A percentile compares a stretch with the other conserved stretches of the same genome.
Conservation (phyloP, 2,113 vertebrate genomes). For the Psittacula cyanocephala region DNA sequence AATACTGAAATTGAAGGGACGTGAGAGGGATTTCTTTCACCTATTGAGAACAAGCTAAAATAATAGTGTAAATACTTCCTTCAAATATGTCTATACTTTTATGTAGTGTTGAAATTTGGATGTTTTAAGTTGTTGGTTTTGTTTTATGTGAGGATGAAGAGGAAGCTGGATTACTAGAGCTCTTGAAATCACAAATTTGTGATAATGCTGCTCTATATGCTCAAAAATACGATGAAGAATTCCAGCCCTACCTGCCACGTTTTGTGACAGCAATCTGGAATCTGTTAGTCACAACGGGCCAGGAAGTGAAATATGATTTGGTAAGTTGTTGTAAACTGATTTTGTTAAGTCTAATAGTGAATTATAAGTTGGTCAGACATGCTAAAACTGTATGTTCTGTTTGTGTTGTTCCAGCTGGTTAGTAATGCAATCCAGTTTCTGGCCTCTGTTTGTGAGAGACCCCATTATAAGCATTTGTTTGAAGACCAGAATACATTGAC, state of each 20-base stretch:
- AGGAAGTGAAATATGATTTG: conserved; percentile 98
- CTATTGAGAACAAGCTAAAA: not conserved
- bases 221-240: conserved; percentile 98
- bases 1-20: not conserved
- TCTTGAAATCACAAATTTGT: conserved; percentile 97
- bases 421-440: conserved; percentile 99
- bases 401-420: conserved; percentile 82
- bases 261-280: conserved; percentile 99
- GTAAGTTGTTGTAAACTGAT: conserved; percentile 73
- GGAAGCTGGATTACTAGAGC: conserved; percentile 94
- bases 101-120: not conserved
- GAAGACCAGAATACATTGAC: conserved; percentile 96
- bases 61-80: not conserved
- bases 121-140: conserved; percentile 57
- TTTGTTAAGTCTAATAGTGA: not conserved
- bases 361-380: not conserved
- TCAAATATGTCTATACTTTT: not conserved
- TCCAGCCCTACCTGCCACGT: conserved; percentile 92
- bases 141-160: conserved; percentile 90
- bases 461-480: conserved; percentile 97
- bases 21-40: not conserved
- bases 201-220: conserved; percentile 98
- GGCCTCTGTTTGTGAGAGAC: conserved; percentile 96
- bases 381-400: not conserved
- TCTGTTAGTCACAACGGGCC: conserved; percentile 94